Percentiles rank a stretch among this genome's conserved stretches.
These are phyloP conservation scores for Eupithecia subumbrata DNA, from an alignment of 2,888 invertebrate species.

Conservation along the genomic window DNA sequence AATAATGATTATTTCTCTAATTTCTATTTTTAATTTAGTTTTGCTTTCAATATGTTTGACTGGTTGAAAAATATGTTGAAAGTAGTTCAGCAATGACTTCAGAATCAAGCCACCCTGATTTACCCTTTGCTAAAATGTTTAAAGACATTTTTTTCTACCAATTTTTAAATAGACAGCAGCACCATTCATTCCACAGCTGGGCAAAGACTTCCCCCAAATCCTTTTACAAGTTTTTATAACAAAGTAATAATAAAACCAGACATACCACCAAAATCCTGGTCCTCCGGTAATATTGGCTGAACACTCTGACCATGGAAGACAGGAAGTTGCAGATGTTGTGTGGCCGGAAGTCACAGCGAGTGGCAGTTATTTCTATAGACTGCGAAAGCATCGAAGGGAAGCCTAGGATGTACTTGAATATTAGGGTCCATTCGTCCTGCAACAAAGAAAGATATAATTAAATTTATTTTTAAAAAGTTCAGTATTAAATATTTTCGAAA, in stretches of 20 bases:
- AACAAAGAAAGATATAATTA: slow-evolving; percentile 49
- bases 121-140: not conserved
- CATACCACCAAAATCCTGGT: slow-evolving; percentile 88
- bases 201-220: not conserved
- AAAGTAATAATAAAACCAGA: slow-evolving; percentile 8
- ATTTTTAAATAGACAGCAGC: too few species aligned
- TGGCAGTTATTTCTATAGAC: slow-evolving; percentile 75
- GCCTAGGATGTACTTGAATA: slow-evolving; percentile 87
- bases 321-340: slow-evolving; percentile 87
- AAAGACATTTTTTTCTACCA: not conserved
- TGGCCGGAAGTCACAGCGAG: slow-evolving; percentile 82
- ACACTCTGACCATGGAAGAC: slow-evolving; percentile 84
- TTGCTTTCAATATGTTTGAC: not conserved
- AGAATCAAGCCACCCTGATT: not conserved
- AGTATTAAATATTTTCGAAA: too few species aligned
- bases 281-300: slow-evolving; percentile 90
- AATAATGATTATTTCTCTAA: not conserved
- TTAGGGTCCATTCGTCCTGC: slow-evolving; percentile 91
- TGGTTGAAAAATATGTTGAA: not conserved
- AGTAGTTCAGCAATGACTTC: not conserved
- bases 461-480: too few species aligned
- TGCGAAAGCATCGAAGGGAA: slow-evolving; percentile 85
- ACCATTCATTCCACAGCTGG: not conserved
- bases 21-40: not conserved
- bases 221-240: not conserved